Evolutionary conservation across 2,888 invertebrate species (phyloP).

Genomic region (Stramonita haemastoma): DNA sequence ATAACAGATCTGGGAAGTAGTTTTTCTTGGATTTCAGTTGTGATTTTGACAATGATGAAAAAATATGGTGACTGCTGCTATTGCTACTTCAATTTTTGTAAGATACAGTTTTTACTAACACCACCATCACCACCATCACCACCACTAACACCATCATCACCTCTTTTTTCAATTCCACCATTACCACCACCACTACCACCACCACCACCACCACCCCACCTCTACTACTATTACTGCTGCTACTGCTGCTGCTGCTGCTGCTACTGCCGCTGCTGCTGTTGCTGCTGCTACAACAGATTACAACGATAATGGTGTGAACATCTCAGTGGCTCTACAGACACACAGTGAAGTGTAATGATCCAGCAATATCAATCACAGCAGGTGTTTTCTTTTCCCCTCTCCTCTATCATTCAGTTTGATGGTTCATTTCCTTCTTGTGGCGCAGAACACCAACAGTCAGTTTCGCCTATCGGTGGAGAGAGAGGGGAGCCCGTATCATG

Average conservation of each 20-base stretch:
- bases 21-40: no score
- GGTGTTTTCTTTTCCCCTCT: not conserved
- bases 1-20: no score
- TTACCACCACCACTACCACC: no score
- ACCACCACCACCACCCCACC: no score
- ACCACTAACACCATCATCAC: not conserved
- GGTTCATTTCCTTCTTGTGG: not conserved
- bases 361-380: no score
- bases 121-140: not conserved
- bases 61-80: not conserved
- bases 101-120: no score
- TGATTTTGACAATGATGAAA: no score
- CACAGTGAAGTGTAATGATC: no score
- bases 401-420: not conserved
- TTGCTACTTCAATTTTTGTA: not conserved
- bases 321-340: no score
- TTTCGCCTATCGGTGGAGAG: constrained; percentile 59
- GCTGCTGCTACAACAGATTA: not conserved
- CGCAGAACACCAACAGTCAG: constrained; percentile 62
- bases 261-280: not conserved
- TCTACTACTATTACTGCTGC: not conserved
- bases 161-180: not conserved
- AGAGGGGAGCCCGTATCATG: constrained; percentile 58
- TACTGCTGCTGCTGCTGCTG: no score
- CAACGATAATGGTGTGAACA: no score